These are phyloP conservation scores for Pandemis corylana DNA, from an alignment of 2,888 invertebrate genomes.

Conservation along the genomic window DNA sequence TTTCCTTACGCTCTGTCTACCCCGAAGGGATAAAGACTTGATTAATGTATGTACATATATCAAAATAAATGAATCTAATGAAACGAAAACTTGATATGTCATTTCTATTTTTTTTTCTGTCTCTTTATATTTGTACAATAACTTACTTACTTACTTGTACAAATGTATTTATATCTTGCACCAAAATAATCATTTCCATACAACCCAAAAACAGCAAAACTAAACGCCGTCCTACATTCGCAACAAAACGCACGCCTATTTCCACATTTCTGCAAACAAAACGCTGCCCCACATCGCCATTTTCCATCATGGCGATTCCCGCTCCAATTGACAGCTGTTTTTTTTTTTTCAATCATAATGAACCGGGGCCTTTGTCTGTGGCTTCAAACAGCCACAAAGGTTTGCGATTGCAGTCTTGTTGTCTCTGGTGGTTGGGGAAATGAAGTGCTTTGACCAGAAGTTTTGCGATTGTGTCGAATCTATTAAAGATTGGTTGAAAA, in stretches of 20 bases:
- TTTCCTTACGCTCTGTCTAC: too few species aligned
- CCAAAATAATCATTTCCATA: background rate
- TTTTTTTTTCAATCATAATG: slow-evolving; percentile 10
- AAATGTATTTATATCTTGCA: background rate
- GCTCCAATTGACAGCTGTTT: slow-evolving; percentile 7
- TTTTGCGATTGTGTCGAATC: background rate
- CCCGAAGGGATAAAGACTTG: too few species aligned
- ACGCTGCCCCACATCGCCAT: slow-evolving; percentile 1
- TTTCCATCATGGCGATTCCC: slow-evolving; percentile 8
- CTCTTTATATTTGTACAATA: too few species aligned
- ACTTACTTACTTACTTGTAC: too few species aligned
- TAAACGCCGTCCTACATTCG: background rate
- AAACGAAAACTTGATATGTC: too few species aligned
- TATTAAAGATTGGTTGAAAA: background rate
- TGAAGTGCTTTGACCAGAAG: slow-evolving; percentile 5
- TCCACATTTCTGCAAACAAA: background rate
- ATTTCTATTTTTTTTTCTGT: too few species aligned
- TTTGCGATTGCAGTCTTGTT: background rate
- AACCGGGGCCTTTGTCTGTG: background rate
- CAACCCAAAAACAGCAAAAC: background rate
- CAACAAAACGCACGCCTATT: background rate
- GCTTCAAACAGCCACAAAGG: slow-evolving; percentile 2
- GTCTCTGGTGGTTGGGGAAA: background rate
- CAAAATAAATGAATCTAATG: too few species aligned
- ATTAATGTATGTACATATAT: too few species aligned